These are phyloP conservation scores for Microplitis deprimator DNA, from an alignment of 2,888 invertebrate species.

Conservation along the genomic window DNA sequence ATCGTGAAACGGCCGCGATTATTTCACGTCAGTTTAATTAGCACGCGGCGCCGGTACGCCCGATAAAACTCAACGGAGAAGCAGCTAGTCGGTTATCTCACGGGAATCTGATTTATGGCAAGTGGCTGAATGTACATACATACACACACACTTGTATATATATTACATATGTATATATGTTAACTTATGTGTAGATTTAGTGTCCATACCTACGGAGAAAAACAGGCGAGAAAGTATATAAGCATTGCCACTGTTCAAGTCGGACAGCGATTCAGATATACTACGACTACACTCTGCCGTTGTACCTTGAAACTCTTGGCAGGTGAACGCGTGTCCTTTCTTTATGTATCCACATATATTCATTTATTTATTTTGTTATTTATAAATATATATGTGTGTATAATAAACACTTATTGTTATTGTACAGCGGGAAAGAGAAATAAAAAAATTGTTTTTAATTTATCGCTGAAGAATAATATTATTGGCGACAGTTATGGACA, in stretches of 20 bases:
- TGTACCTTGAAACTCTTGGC: slow-evolving; percentile 12
- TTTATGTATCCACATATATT: not conserved
- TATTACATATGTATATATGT: slow-evolving; percentile 14
- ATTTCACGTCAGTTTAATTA: slow-evolving; percentile 71
- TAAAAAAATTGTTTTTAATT: too few relatives aligned
- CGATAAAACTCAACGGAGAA: slow-evolving; percentile 68
- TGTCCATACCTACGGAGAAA: slow-evolving; percentile 12
- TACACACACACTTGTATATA: not conserved
- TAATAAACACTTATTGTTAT: not conserved
- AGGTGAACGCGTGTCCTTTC: slow-evolving; percentile 21
- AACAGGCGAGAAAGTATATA: slow-evolving; percentile 32
- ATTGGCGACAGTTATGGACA: slow-evolving; percentile 49
- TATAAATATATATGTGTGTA: not conserved
- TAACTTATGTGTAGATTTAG: slow-evolving; percentile 1
- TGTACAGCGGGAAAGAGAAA: slow-evolving; percentile 38
- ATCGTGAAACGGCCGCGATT: slow-evolving; percentile 69
- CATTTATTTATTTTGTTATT: not conserved
- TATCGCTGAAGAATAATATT: slow-evolving; percentile 25
- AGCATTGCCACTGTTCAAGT: slow-evolving; percentile 19
- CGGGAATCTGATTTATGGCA: slow-evolving; percentile 70
- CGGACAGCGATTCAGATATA: not conserved
- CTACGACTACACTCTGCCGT: not conserved
- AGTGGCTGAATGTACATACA: slow-evolving; percentile 53
- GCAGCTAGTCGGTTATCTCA: slow-evolving; percentile 68
- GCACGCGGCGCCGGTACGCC: slow-evolving; percentile 68